Base-by-base conservation (phyloP, 2,113 vertebrate genomes). In the Ptilorrhoa leucosticta region DNA sequence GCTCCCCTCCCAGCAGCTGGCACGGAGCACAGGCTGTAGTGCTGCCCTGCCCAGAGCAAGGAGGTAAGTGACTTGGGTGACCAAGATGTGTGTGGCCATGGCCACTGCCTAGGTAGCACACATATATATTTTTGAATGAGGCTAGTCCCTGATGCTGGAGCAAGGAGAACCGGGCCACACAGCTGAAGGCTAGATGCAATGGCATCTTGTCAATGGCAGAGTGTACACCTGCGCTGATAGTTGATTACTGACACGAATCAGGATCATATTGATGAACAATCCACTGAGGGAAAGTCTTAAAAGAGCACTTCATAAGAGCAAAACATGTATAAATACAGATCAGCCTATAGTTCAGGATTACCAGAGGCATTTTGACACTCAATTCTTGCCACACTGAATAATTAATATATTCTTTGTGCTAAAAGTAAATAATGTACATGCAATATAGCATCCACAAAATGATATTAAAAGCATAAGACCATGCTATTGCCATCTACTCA, bases 321-420 rank as follows among this genome's bases (percentile, higher is more conserved):
- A 70, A 95, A 81, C 16, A 37, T 31, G 18, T 51, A 70, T 65
- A 66, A 88, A 89, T 78, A 40, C 58, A 82, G 66, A 71, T 45
- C 76, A 92, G 85, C 89, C 60, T 71, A 71, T 89, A 93, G 90
- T 94, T 97, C 63, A 70, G 85, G 30, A 30, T 95, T 90, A 91
- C 45, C 54, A 82, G 65, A 78, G 12, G 65, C 54, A 87, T 91
- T 87, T 71, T 94, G 35, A 66, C 51, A 56, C 48, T 87, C 57
- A 77, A 2, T 88, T 90, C 86, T 83, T 89, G 76, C 69, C 64
- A 83, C 33, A 16, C 17, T 94, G 57, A 95, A 97, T 93, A 93
- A 96, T 94, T 70, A 86, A 94, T 86, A 44, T 42, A 31, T 51
- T 73, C 30, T 83, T 83, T 88, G 61, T 65, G 33, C 56, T 58